phyloP scores from a whole-genome alignment of 2,888 invertebrate species.

The Tetragnatha montana region DNA sequence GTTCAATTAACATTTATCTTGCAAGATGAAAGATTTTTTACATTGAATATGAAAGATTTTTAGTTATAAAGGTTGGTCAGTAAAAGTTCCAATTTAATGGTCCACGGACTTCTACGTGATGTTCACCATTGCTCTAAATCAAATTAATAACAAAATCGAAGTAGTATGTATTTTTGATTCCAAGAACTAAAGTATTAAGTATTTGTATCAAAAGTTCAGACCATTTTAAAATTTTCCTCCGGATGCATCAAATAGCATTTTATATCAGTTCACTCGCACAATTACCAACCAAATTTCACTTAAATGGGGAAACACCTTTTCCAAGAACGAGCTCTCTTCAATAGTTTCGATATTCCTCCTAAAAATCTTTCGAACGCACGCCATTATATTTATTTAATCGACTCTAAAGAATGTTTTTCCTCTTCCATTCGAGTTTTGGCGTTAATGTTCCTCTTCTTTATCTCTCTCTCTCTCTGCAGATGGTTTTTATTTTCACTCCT shows the following conservation, averaged over 20 bases:
- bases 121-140: too few species aligned
- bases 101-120: too few species aligned
- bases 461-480: constrained; percentile 7
- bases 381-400: constrained; percentile 39
- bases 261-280: neutral
- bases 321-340: neutral
- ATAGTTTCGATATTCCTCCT: constrained; percentile 10
- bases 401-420: constrained; percentile 11
- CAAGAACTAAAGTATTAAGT: too few species aligned
- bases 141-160: too few species aligned
- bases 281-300: neutral
- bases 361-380: constrained; percentile 7
- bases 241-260: neutral
- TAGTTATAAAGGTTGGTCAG: too few species aligned
- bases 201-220: too few species aligned
- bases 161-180: too few species aligned
- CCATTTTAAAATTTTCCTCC: neutral
- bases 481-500: neutral
- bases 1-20: too few species aligned
- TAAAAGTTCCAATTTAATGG: too few species aligned
- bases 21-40: too few species aligned
- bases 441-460: constrained; percentile 11
- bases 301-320: neutral
- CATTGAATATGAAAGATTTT: too few species aligned
- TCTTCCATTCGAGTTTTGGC: constrained; percentile 16